Evolutionary conservation across 2,797 vertebrate genomes (phyloP), one percentile per base, ranked within the genome.

Genomic region (Psittacula echo): DNA sequence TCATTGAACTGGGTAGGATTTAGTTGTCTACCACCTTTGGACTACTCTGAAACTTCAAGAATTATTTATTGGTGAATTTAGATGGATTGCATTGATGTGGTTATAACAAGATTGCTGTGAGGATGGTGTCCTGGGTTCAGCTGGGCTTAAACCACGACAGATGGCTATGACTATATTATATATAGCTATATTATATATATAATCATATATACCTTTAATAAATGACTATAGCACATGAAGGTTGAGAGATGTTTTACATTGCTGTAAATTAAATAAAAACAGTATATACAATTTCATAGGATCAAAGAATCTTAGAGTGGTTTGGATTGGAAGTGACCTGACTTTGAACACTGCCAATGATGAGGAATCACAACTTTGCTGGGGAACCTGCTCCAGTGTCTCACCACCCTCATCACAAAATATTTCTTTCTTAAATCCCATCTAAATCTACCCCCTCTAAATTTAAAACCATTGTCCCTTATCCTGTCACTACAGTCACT

Each of bases 331-430:
- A 75, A 86, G 2, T 8, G 4, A 22, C 8, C 24, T 53, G 42
- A 51, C 23, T 29, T 47, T 47, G 18, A 50, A 78, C 8, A 15
- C 2, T 11, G 3, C 1, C 24, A 53, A 0, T 13, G 24, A 42
- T 23, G 13, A 6, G n/a, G 5, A 20, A 82, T 6, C 47, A 39
- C 7, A 48, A 4, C 39, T 76, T 86, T 13, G 4, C 27, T 61
- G 18, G 12, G 2, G 10, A 27, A 22, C 7, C 1, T 39, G 37
- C 7, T 78, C n/a, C 23, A 32, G 0, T 32, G 5, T 29, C 27
- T 93, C 39, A 53, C 7, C 8, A 61, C 3, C 2, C 9, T 60
- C 29, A 23, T 22, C n/a, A 41, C 44, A 47, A 61, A 70, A 22
- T 19, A 51, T 30, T 76, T 80, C 11, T 48, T 84, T 41, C 12